Evolutionary conservation across 1,140 invertebrate genomes (phyloP).

Genomic region (Drosophila littoralis): DNA sequence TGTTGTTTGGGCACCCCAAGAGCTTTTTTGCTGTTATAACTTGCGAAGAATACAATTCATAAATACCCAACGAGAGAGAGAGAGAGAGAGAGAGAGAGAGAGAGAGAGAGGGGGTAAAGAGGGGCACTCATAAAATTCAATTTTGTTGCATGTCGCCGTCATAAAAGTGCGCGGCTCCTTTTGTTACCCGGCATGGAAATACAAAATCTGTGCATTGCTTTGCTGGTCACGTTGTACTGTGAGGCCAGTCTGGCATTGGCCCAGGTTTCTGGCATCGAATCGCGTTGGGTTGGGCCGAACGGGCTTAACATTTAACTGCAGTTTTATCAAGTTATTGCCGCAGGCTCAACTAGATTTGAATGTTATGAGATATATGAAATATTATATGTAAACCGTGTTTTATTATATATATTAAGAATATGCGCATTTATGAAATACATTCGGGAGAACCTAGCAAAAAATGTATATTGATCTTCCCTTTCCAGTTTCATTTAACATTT

Average conservation of each 20-base stretch:
- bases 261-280: conserved; percentile 16
- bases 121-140: conserved; percentile 79
- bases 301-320: conserved; percentile 68
- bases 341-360: conserved; percentile 6
- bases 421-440: conserved; percentile 1
- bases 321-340: conserved; percentile 55
- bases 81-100: background rate
- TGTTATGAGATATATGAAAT: too few relatives aligned
- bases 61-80: conserved; percentile 58
- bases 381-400: conserved; percentile 8
- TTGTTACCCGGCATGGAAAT: conserved; percentile 64
- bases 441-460: too few relatives aligned
- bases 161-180: conserved; percentile 75
- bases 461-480: too few relatives aligned
- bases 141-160: conserved; percentile 80
- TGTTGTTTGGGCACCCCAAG: conserved; percentile 37
- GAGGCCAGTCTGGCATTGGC: conserved; percentile 27
- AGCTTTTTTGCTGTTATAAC: conserved; percentile 51
- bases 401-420: conserved; percentile 7
- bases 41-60: conserved; percentile 73
- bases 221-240: conserved; percentile 70
- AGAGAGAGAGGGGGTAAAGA: background rate
- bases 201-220: conserved; percentile 77
- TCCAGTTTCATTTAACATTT: too few relatives aligned
- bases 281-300: conserved; percentile 24